Evolutionary conservation across 2,797 vertebrate species (phyloP).

Genomic region (Etheostoma nigrum): DNA sequence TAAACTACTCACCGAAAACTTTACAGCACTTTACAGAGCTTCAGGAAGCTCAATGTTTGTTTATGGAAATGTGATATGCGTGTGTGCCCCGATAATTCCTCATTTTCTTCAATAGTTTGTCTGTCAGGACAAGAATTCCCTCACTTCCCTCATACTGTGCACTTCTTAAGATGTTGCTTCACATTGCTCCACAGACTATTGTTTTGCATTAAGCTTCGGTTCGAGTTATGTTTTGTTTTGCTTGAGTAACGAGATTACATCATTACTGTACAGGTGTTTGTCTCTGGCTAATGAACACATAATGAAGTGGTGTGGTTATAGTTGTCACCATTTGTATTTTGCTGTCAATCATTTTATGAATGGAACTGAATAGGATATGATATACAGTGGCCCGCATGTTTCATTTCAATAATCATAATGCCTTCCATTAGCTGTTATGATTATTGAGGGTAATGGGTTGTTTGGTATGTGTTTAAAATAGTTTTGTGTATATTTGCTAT

Average conservation of each 20-base stretch:
- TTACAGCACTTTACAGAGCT: slow-evolving; percentile 48
- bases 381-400: neutral
- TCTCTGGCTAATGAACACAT: neutral
- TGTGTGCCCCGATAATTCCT: slow-evolving; percentile 54
- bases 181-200: slow-evolving; percentile 7
- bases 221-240: neutral
- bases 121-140: slow-evolving; percentile 58
- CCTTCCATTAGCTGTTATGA: neutral
- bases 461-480: too few species aligned
- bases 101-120: slow-evolving; percentile 66
- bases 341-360: neutral
- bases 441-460: too few species aligned
- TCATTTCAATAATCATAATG: neutral
- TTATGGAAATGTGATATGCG: slow-evolving; percentile 81
- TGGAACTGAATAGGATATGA: neutral
- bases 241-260: slow-evolving; percentile 2
- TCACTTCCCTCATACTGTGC: slow-evolving; percentile 37
- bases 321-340: neutral
- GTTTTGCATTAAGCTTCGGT: slow-evolving; percentile 26
- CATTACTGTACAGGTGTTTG: neutral
- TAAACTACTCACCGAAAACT: slow-evolving; percentile 21
- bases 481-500: too few species aligned
- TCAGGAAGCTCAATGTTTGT: slow-evolving; percentile 78
- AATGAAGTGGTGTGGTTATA: neutral
- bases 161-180: slow-evolving; percentile 23